These are phyloP conservation scores for Zosterops pallidus DNA, from an alignment of 2,113 vertebrate species.

Conservation along the genomic window DNA sequence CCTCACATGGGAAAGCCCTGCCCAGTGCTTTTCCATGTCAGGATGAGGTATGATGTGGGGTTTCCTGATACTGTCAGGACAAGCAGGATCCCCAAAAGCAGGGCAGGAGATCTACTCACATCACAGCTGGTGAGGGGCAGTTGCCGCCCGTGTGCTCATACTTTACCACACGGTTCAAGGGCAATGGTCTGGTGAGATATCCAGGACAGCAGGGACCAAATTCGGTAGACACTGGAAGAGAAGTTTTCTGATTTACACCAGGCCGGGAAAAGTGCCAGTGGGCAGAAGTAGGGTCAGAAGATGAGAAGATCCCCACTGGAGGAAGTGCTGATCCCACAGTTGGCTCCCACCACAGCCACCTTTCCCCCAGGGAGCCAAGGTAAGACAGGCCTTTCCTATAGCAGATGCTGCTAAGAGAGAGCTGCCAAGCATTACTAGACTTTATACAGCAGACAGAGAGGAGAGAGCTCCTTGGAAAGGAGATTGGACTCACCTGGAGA, in stretches of 20 bases:
- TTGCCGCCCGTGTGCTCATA: neutral
- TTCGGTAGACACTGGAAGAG: neutral
- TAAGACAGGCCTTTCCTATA: neutral
- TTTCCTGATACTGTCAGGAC: neutral
- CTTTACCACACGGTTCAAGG: accelerated
- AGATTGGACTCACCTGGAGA: neutral
- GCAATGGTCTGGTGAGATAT: accelerated
- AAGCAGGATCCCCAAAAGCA: neutral
- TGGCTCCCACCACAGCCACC: neutral
- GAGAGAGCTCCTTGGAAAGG: neutral
- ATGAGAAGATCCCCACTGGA: neutral
- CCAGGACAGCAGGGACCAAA: neutral
- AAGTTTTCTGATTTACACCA: neutral
- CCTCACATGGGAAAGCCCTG: neutral
- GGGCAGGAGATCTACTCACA: constrained; percentile 8
- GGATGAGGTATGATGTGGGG: neutral
- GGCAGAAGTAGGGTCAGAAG: neutral
- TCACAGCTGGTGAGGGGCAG: neutral
- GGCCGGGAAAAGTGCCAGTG: neutral
- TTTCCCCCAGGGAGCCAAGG: neutral
- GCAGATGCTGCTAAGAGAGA: neutral
- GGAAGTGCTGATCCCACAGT: neutral
- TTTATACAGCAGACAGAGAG: neutral
- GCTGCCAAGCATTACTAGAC: neutral
- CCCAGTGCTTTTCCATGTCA: neutral